Evolutionary conservation across 2,797 vertebrate genomes (phyloP), one percentile per base, ranked within the genome.

Genomic region (Danio choprae): DNA sequence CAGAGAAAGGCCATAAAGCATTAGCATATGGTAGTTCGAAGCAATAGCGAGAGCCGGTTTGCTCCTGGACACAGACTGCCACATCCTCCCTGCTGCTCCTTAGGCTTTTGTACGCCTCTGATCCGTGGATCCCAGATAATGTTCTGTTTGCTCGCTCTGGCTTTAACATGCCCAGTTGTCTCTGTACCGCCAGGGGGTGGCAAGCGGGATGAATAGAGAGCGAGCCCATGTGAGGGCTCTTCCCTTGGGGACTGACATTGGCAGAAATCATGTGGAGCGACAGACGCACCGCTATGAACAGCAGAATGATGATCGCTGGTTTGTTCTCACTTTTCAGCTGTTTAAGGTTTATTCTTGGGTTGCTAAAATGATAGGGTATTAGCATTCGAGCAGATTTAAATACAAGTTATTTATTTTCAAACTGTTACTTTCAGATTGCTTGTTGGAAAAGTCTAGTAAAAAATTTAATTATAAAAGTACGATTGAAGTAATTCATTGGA

Each of bases 51-150:
- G 67, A 70, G 67, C 67, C 60, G 43, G 60, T 62, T 50, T 41
- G 12, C 62, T 64, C 65, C 53, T 18, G 68, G 75, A 53, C 63
- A 72, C 74, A 67, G 68, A 69, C 51, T 58, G 75, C 62, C 81
- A 59, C 51, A 48, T 78, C 53, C 64, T 77, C 75, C 81, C 81
- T 64, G 81, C 81, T 78, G 81, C 20, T 77, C 67, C 68, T 50
- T 29, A 10, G 68, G 80, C 80, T 65, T 64, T 55, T 59, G 59
- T 64, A 67, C 70, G 22, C 29, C 79, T 74, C 48, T 84, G 79
- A 84, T 81, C 83, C 83, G 68, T 69, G 63, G 82, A 72, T 55
- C 53, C 62, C 48, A 76, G 83, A 78, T 78, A 78, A 84, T 81
- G 74, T 74, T 80, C 53, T 81, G 63, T 81, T 81, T 78, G 74